These are phyloP conservation scores for Folsomia manolachei DNA, from an alignment of 2,888 invertebrate species.

Conservation along the genomic window DNA sequence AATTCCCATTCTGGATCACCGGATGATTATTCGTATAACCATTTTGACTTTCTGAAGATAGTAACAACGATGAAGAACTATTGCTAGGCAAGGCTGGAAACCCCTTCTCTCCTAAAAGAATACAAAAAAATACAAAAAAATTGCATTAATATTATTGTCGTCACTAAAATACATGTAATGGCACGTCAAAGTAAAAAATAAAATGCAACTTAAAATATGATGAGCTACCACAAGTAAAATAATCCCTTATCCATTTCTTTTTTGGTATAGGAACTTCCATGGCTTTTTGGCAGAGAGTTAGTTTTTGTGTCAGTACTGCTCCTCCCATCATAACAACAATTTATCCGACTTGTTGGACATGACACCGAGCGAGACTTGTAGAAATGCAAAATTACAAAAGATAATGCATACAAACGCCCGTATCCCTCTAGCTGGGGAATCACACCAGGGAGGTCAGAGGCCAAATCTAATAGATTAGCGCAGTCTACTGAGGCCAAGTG, in stretches of 20 bases:
- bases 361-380: too few species aligned
- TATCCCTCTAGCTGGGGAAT: too few species aligned
- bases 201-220: not conserved
- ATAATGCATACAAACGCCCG: too few species aligned
- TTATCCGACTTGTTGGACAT: not conserved
- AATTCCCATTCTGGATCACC: conserved; percentile 48
- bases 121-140: conserved; percentile 4
- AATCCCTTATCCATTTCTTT: conserved; percentile 72
- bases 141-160: not conserved
- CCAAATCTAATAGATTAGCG: too few species aligned
- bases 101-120: conserved; percentile 49
- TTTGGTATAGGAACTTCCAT: conserved; percentile 63
- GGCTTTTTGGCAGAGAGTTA: not conserved
- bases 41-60: conserved; percentile 47
- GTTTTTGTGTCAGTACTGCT: not conserved
- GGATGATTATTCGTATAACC: conserved; percentile 44
- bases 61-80: conserved; percentile 41
- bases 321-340: not conserved
- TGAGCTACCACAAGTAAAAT: conserved; percentile 55
- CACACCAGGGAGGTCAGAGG: not conserved
- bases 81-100: conserved; percentile 48
- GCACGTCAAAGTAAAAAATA: not conserved
- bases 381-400: too few species aligned
- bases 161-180: not conserved
- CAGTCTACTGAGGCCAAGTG: too few species aligned